A percentile compares a stretch with the other conserved stretches of the same genome.
phyloP scores from a whole-genome alignment of 2,797 vertebrate genomes.

The Pteronotus mesoamericanus region DNA sequence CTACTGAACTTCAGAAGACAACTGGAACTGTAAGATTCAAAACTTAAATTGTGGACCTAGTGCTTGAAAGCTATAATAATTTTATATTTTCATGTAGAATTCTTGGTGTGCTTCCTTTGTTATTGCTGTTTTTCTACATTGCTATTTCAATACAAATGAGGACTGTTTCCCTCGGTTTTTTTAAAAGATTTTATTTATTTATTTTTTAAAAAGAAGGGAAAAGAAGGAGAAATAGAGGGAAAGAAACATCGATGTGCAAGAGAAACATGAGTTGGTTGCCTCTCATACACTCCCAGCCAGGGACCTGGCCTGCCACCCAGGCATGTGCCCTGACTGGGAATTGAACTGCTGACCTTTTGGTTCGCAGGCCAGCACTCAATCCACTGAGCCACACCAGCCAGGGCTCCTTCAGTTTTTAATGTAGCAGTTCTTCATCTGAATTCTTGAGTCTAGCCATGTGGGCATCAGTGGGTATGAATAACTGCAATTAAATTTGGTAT shows the following conservation, averaged over 20 bases:
- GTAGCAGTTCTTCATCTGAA: not conserved
- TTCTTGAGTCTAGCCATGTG: not conserved
- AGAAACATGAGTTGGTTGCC: too few relatives aligned
- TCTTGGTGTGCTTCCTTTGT: not conserved
- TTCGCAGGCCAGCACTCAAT: too few relatives aligned
- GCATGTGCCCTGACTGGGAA: not conserved
- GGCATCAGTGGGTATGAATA: not conserved
- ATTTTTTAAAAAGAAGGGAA: too few relatives aligned
- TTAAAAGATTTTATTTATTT: too few relatives aligned
- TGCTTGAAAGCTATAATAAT: not conserved
- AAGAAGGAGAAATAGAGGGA: too few relatives aligned
- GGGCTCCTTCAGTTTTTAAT: not conserved
- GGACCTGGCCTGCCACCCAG: too few relatives aligned
- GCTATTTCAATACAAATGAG: not conserved
- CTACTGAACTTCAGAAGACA: conserved; percentile 91
- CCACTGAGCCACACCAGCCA: too few relatives aligned
- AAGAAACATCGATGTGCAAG: too few relatives aligned
- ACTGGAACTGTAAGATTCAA: conserved; percentile 84
- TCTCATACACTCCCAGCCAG: too few relatives aligned
- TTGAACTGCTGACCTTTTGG: too few relatives aligned
- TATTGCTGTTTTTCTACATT: not conserved
- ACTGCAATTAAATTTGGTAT: not conserved
- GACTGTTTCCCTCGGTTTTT: not conserved
- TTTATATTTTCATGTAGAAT: not conserved
- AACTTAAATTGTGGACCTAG: not conserved